Evolutionary conservation across 1,140 invertebrate species (phyloP).

Genomic region (Drosophila prosaltans): DNA sequence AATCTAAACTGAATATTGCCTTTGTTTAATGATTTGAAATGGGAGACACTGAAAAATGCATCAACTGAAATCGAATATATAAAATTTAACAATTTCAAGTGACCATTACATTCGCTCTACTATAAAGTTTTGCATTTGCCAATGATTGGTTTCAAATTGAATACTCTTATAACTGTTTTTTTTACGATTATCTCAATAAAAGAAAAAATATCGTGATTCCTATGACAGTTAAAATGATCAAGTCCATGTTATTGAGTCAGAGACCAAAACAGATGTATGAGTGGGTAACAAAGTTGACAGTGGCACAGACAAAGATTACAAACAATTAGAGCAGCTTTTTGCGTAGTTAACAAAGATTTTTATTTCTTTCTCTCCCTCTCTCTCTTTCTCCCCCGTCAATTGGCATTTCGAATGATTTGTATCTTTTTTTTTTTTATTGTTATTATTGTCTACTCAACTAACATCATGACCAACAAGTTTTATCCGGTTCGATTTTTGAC

Average conservation of each 20-base stretch:
- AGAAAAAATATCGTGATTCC: too few species aligned
- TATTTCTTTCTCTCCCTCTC: not conserved
- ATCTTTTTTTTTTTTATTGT: conserved; percentile 36
- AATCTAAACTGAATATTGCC: too few species aligned
- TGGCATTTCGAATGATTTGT: conserved; percentile 45
- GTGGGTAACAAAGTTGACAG: not conserved
- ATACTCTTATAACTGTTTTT: too few species aligned
- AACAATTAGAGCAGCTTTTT: conserved; percentile 71
- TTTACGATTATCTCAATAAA: too few species aligned
- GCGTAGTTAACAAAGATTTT: conserved; percentile 38
- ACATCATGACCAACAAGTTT: conserved; percentile 43
- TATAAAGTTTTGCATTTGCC: too few species aligned
- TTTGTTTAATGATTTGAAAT: not conserved
- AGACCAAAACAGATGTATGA: too few species aligned
- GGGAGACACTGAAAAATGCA: not conserved
- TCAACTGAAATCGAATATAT: too few species aligned
- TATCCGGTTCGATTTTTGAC: conserved; percentile 54
- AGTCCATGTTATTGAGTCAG: too few species aligned
- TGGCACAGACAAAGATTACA: conserved; percentile 46
- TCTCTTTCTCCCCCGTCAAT: conserved; percentile 40
- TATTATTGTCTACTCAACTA: conserved; percentile 18
- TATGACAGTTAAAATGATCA: too few species aligned
- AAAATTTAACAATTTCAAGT: too few species aligned
- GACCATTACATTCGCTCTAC: too few species aligned
- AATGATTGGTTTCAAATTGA: too few species aligned